These are phyloP conservation scores for Austrolebias charrua DNA, from an alignment of 2,797 vertebrate genomes.

Conservation along the genomic window DNA sequence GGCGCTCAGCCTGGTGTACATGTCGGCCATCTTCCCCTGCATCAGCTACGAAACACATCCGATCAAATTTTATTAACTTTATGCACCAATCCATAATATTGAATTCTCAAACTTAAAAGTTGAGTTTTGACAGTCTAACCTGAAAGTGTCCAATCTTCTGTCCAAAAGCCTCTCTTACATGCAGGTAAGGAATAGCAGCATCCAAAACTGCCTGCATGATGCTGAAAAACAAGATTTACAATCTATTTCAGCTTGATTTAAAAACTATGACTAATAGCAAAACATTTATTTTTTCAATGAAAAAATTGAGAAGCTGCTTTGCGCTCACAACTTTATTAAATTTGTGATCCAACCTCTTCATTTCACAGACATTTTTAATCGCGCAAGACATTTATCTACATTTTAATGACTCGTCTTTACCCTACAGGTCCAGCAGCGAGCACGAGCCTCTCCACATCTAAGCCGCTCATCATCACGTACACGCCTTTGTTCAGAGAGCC, in stretches of 20 bases:
- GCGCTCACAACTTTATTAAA: no score
- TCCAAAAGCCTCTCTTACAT: slow-evolving; percentile 93
- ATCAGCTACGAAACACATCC: slow-evolving; percentile 81
- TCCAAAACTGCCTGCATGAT: slow-evolving; percentile 96
- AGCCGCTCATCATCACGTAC: slow-evolving; percentile 96
- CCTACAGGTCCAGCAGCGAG: slow-evolving; percentile 90
- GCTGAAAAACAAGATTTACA: slow-evolving; percentile 62
- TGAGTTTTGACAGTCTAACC: slow-evolving; percentile 68
- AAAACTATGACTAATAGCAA: no score
- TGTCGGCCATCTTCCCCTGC: slow-evolving; percentile 99
- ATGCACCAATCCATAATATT: no score
- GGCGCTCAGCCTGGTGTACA: slow-evolving; percentile 92
- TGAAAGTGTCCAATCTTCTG: slow-evolving; percentile 97
- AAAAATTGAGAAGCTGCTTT: neutral
- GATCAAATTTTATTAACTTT: no score
- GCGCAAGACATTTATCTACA: neutral
- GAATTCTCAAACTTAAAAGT: neutral
- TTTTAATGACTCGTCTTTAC: slow-evolving; percentile 68
- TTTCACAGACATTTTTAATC: no score
- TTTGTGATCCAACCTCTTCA: neutral
- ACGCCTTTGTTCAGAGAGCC: slow-evolving; percentile 90
- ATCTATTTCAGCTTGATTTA: neutral
- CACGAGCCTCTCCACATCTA: slow-evolving; percentile 94
- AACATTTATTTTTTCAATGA: neutral
- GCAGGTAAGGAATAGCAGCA: slow-evolving; percentile 90